Evolutionary conservation across 53 echinoderm and acorn worm genomes (phyloP), one percentile per base, ranked within the genome.

Genomic region (Actinopyga echinites): DNA sequence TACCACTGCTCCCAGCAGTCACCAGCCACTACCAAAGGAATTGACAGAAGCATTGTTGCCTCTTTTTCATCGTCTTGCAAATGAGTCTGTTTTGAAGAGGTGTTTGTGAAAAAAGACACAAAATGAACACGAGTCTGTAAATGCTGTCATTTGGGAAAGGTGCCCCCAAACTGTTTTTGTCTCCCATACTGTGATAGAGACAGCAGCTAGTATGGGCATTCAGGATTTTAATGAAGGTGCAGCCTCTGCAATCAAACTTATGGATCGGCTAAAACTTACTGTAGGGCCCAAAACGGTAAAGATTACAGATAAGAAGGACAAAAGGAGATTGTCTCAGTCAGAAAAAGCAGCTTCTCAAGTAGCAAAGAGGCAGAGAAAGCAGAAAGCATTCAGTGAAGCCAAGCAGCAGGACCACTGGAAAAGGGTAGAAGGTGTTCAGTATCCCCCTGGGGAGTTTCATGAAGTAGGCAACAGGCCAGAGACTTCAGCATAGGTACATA

Each of bases 171-270:
- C 69, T 31, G 32, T 69, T 31, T 69, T 69, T 69, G 69, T 69
- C 2, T 69, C 69, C 30, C 30, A 34, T 31, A 33, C 69, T 10
- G 69, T 69, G 33, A 69, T 79, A 24, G 66, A 86, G 79, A 65
- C 79, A 32, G 78, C 79, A 37, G 79, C 79, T 63, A 86, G 62
- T 32, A 53, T 86, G 38, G 65, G 33, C 24, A 64, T 44, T 31
- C 78, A 79, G 79, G 44, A 79, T 24, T 79, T 86, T 79, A 61
- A 69, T 69, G 40, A 69, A 33, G 40, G 69, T 31, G 6, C 69
- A 33, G 32, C 15, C 30, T 12, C 69, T 11, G 3, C 40, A 12
- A 17, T 69, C 15, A 69, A 38, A 38, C 15, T n/a, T 3, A 10
- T 69, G 69, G 30, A 33, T 23, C 34, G 32, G 34, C 21, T 69